Evolutionary conservation across 2,797 vertebrate species (phyloP).

Genomic region (Acropternis orthonyx): DNA sequence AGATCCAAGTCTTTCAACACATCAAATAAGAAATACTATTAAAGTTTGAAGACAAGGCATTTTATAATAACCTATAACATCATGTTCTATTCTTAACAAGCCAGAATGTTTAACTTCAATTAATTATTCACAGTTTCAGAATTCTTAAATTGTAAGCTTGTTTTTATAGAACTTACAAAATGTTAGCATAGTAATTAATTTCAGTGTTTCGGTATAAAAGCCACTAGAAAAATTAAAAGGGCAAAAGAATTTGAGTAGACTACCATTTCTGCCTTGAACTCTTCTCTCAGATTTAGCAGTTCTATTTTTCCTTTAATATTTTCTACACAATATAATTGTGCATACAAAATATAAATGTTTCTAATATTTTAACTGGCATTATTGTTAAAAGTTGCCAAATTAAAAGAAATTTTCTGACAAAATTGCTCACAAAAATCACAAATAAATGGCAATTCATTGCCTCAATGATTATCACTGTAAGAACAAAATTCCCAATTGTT

Average conservation of each 20-base stretch:
- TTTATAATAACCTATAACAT: neutral
- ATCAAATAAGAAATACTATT: neutral
- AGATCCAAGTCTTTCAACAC: neutral
- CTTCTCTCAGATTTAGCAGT: neutral
- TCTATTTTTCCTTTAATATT: neutral
- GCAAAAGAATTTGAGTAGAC: neutral
- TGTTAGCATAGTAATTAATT: conserved; percentile 14
- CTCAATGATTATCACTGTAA: neutral
- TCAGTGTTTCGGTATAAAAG: neutral
- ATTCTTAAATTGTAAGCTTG: neutral
- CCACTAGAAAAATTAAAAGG: neutral
- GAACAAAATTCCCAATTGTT: neutral
- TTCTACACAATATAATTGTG: neutral
- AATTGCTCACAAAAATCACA: neutral
- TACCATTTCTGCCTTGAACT: neutral
- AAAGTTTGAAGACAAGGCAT: neutral
- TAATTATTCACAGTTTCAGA: conserved; percentile 12
- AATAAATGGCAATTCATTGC: neutral
- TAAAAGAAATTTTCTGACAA: neutral
- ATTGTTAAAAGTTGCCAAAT: neutral
- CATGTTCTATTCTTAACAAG: neutral
- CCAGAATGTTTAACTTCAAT: neutral
- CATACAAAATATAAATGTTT: neutral
- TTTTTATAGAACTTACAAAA: conserved; percentile 4
- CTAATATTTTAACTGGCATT: neutral